Evolutionary conservation across 2,888 invertebrate species (phyloP), one percentile per base, ranked within the genome.

Genomic region (Heteromyza rotundicornis): DNA sequence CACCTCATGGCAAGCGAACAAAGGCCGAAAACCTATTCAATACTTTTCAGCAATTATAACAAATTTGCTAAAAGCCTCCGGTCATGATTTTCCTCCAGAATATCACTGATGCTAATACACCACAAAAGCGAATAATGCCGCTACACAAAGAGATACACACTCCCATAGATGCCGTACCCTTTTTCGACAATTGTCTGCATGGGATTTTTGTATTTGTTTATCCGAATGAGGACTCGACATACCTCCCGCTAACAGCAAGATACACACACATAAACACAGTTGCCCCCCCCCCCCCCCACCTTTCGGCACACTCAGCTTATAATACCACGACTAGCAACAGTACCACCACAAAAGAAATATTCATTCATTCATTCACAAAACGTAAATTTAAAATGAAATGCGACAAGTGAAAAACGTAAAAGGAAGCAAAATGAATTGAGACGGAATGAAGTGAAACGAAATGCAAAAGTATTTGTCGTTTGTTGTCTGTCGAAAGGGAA

Each of bases 151-250:
- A n/a, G n/a, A n/a, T n/a, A 3, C 40, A 40, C 40, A n/a, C 40
- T n/a, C 40, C n/a, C 40, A 40, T 40, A n/a, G 10, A n/a, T n/a
- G n/a, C n/a, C n/a, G n/a, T n/a, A 40, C 40, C 3, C 12, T 32
- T 5, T 32, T 32, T 32, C 32, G 7, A 8, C 32, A 32, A 32
- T 32, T 24, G 44, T 60, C 40, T 56, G 40, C 3, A 24, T 73
- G 73, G 73, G 73, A n/a, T n/a, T 74, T 74, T 72, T 74, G 71
- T 74, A 74, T 75, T 74, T 75, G 74, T 75, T 71, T 75, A 75
- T 74, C 73, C 68, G 63, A 67, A 66, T 66, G 69, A 64, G 61
- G 60, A 65, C 49, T 63, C 63, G 62, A 63, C 64, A 64, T 58
- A 16, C 35, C 51, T 62, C 50, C 32, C 35, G 24, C 16, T 23